Conservation (phyloP, 2,888 invertebrate genomes). For the Thereva unica region DNA sequence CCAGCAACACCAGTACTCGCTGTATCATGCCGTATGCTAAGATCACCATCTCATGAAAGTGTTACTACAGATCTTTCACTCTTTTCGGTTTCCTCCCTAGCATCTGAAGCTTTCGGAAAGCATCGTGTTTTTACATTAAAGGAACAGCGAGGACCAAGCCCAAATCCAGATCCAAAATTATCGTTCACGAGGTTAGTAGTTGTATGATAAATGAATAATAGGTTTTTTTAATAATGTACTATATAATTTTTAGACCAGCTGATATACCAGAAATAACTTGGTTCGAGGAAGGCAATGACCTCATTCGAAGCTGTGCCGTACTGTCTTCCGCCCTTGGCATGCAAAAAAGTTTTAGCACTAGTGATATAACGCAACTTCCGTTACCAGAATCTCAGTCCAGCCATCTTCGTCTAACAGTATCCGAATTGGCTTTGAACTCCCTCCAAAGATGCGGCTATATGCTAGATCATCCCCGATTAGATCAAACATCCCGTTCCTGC, state of each 20-base stretch:
- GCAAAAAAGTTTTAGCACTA: slow-evolving; percentile 83
- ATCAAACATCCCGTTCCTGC: slow-evolving; percentile 70
- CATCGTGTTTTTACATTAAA: slow-evolving; percentile 60
- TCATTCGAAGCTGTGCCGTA: slow-evolving; percentile 79
- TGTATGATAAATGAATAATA: not conserved
- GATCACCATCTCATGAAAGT: slow-evolving; percentile 83
- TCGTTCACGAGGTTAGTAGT: slow-evolving; percentile 42
- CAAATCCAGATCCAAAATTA: slow-evolving; percentile 68
- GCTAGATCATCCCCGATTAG: slow-evolving; percentile 64
- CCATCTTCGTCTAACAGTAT: slow-evolving; percentile 59
- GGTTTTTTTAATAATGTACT: not conserved
- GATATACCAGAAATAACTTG: slow-evolving; percentile 68
- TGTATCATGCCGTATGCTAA: slow-evolving; percentile 66
- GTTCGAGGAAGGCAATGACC: slow-evolving; percentile 76
- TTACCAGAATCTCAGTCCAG: slow-evolving; percentile 55
- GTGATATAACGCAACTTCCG: slow-evolving; percentile 70
- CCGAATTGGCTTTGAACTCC: slow-evolving; percentile 64
- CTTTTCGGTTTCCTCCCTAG: slow-evolving; percentile 74
- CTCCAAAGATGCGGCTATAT: slow-evolving; percentile 62
- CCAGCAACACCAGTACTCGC: slow-evolving; percentile 50
- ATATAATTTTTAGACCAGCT: slow-evolving; percentile 51
- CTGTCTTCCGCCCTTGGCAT: slow-evolving; percentile 78
- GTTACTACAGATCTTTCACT: slow-evolving; percentile 81
- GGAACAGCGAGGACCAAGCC: slow-evolving; percentile 68
- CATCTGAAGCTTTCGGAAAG: slow-evolving; percentile 60